Evolutionary conservation across 2,113 vertebrate species (phyloP).

Genomic region (Petrocephalus microphthalmus): DNA sequence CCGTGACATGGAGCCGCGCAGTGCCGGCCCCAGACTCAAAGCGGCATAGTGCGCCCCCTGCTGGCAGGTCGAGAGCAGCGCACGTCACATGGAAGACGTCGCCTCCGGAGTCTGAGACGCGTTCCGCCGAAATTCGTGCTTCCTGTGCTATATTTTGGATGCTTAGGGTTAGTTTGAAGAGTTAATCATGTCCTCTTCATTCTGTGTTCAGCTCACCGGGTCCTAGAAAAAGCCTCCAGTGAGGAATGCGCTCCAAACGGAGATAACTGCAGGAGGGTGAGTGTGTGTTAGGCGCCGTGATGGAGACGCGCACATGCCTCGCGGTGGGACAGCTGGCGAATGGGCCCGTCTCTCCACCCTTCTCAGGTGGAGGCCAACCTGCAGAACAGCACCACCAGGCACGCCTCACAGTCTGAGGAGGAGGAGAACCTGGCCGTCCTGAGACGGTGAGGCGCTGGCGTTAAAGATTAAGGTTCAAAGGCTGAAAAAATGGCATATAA

Average conservation of each 20-base stretch:
- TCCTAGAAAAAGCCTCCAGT: slow-evolving; percentile 45
- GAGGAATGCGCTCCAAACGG: slow-evolving; percentile 52
- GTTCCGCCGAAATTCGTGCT: not conserved
- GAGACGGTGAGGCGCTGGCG: slow-evolving; percentile 68
- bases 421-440: slow-evolving; percentile 90
- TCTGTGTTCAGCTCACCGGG: slow-evolving; percentile 55
- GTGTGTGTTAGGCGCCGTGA: slow-evolving; percentile 2
- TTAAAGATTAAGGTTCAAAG: slow-evolving; percentile 11
- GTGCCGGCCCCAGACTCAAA: not conserved
- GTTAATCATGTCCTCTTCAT: not conserved
- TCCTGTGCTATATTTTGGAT: slow-evolving; percentile 16
- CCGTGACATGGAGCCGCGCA: not conserved
- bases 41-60: not conserved
- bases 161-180: not conserved
- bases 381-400: slow-evolving; percentile 62
- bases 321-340: no score
- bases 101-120: not conserved
- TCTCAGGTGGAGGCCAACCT: slow-evolving; percentile 65
- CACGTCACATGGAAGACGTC: not conserved
- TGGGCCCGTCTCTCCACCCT: not conserved
- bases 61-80: not conserved
- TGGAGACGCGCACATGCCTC: not conserved
- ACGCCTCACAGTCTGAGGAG: slow-evolving; percentile 76
- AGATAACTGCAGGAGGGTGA: slow-evolving; percentile 68
- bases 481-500: slow-evolving; percentile 2